phyloP scores from a whole-genome alignment of 2,113 vertebrate species.

The Phoxinus phoxinus region DNA sequence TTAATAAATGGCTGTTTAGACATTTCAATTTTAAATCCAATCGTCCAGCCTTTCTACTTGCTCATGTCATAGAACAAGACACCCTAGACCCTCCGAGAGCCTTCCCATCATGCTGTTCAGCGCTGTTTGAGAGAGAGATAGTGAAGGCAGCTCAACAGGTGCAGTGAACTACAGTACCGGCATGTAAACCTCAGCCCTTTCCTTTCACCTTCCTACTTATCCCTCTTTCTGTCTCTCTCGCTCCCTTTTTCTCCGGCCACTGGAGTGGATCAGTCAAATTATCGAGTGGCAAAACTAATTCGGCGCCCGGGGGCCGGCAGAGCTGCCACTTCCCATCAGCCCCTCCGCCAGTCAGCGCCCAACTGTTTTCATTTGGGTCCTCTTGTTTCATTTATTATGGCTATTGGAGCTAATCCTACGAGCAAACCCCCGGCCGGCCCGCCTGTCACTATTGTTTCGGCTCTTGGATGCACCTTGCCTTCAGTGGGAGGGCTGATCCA shows the following conservation, averaged over 20 bases:
- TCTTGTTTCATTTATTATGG: constrained; percentile 83
- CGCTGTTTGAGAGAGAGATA: not conserved
- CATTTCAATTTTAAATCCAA: not conserved
- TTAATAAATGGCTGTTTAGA: too few relatives aligned
- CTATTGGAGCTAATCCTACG: constrained; percentile 79
- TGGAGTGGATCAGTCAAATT: constrained; percentile 86
- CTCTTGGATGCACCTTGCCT: constrained; percentile 39
- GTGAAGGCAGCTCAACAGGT: constrained; percentile 4
- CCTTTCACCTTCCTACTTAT: constrained; percentile 15
- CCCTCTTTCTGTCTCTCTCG: constrained; percentile 27
- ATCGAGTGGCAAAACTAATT: constrained; percentile 84
- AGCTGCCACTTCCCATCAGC: constrained; percentile 85
- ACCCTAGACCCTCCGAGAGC: not conserved
- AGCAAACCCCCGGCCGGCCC: constrained; percentile 65
- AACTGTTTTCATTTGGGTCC: constrained; percentile 81
- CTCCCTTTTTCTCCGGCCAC: constrained; percentile 66
- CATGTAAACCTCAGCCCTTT: not conserved
- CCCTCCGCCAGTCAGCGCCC: constrained; percentile 80
- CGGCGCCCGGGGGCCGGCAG: constrained; percentile 73
- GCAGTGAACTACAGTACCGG: not conserved
- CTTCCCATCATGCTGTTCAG: not conserved
- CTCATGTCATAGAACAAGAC: not conserved
- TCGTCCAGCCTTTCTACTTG: not conserved
- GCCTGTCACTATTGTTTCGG: constrained; percentile 65
- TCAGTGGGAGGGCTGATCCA: constrained; percentile 28